Evolutionary conservation across 2,888 invertebrate genomes (phyloP), one percentile per base, ranked within the genome.

Genomic region (Glyphotaelius pellucidus): DNA sequence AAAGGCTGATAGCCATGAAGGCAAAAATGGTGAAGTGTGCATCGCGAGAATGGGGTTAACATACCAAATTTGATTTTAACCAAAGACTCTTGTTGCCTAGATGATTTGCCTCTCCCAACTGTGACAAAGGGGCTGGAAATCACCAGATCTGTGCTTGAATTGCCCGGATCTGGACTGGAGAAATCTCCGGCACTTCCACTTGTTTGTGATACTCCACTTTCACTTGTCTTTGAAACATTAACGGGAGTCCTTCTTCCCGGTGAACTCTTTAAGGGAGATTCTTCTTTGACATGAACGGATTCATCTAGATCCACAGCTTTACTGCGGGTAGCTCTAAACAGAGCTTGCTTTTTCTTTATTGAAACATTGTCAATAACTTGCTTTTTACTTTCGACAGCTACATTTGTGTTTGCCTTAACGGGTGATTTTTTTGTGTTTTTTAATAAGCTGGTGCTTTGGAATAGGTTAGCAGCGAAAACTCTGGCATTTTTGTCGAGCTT

Each of bases 61-160:
- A 92, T 94, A 96, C 96, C 96, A 94, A 95, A 95, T 86, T 94
- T 93, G n/a, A 95, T 93, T 94, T 96, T 96, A 93, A 95, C 94
- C 90, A 95, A 95, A 96, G 95, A 96, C 94, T 97, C 97, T 87
- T 95, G 96, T 67, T 97, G 95, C 0, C 96, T 96, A 93, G 96
- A 97, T 2, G 95, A 95, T 93, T 97, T 97, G 0, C 97, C 97
- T 35, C 97, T 94, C 0, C 96, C 96, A 90, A 96, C 94, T 0
- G 97, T 97, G 0, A 97, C 96, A 94, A 96, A 96, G 0, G 97
- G 97, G 93, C 96, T 97, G 0, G 96, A 90, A 95, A 95, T 11
- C 94, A 94, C 0, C 90, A 91, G n/a, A 94, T 94, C 92, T 95
- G 94, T 80, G 95, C 94, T 0, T 30, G 83, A 81, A 32, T 85